phyloP scores from a whole-genome alignment of 2,113 vertebrate species.

The Pseudopipra pipra region DNA sequence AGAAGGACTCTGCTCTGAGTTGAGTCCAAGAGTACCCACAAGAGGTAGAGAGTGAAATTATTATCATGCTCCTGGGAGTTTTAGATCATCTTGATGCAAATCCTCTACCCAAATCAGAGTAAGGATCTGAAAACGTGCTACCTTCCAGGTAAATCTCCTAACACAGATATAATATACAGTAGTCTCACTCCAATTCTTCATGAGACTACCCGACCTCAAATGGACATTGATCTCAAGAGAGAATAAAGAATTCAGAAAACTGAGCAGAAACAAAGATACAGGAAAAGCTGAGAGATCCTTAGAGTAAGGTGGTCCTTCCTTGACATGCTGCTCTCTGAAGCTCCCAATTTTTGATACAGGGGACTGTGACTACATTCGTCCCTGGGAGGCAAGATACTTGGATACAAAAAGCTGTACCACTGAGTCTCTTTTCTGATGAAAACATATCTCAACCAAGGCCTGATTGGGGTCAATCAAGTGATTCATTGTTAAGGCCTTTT shows the following conservation, averaged over 20 bases:
- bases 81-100: not conserved
- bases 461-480: not conserved
- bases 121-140: not conserved
- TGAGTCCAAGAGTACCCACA: fast-evolving
- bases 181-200: not conserved
- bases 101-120: not conserved
- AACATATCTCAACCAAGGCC: not conserved
- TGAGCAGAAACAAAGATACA: not conserved
- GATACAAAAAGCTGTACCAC: not conserved
- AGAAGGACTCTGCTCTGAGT: not conserved
- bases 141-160: not conserved
- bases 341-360: not conserved
- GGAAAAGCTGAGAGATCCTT: not conserved
- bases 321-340: not conserved
- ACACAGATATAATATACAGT: not conserved
- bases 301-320: not conserved
- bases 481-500: not conserved
- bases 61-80: not conserved
- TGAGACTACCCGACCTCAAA: not conserved
- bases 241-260: not conserved
- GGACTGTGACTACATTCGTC: not conserved
- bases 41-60: not conserved
- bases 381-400: not conserved
- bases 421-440: not conserved
- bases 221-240: not conserved